These are phyloP conservation scores for Cyclina sinensis DNA, from an alignment of 1,140 invertebrate species.

Conservation along the genomic window DNA sequence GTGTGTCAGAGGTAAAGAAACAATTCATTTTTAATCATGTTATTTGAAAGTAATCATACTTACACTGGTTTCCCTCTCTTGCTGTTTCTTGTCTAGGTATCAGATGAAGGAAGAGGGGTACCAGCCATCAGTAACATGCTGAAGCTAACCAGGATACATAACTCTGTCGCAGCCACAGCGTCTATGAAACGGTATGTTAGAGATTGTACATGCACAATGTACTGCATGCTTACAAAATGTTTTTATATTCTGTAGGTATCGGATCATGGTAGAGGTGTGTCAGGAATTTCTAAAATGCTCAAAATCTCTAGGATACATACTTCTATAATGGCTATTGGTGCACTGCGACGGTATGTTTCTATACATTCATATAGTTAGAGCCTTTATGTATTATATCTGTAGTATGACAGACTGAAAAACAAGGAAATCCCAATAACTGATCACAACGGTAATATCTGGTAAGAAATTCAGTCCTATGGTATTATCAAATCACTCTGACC, in stretches of 20 bases:
- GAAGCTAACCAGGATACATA: conserved; percentile 89
- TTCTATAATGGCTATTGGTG: conserved; percentile 85
- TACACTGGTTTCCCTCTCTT: too few species aligned
- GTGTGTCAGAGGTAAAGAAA: too few species aligned
- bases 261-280: conserved; percentile 88
- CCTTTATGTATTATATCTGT: too few species aligned
- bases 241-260: conserved; percentile 85
- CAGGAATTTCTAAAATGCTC: conserved; percentile 89
- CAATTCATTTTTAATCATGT: too few species aligned
- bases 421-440: too few species aligned
- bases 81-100: conserved; percentile 83
- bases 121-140: conserved; percentile 89
- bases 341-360: conserved; percentile 87
- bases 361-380: too few species aligned
- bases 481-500: too few species aligned
- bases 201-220: not conserved
- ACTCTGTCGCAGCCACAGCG: conserved; percentile 87
- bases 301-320: conserved; percentile 89
- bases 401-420: too few species aligned
- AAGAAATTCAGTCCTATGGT: too few species aligned
- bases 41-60: too few species aligned
- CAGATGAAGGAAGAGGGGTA: conserved; percentile 88
- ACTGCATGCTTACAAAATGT: not conserved
- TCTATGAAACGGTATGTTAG: conserved; percentile 88
- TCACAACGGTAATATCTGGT: too few species aligned